A percentile compares a stretch with the other conserved stretches of the same genome.
Evolutionary conservation across 2,113 vertebrate genomes (phyloP).

Genomic region (Okapia johnstoni): DNA sequence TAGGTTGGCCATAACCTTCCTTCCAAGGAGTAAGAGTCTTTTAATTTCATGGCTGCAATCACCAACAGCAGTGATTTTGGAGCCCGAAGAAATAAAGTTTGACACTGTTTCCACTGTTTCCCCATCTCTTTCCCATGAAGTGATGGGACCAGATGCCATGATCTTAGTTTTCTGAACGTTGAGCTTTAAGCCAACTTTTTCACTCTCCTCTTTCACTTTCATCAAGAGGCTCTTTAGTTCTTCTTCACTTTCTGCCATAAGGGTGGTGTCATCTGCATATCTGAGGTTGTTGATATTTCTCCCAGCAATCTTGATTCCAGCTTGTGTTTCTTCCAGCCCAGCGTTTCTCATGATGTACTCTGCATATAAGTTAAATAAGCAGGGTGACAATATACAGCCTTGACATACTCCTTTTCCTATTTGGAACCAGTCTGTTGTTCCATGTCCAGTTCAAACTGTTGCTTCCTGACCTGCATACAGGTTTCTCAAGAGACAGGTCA

Average conservation of each 20-base stretch:
- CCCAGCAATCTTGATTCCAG: not conserved
- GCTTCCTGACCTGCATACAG: not conserved
- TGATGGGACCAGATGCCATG: not conserved
- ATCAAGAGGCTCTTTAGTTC: not conserved
- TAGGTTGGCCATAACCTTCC: not conserved
- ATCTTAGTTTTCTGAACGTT: not conserved
- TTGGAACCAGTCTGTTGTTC: not conserved
- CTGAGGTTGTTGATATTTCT: not conserved
- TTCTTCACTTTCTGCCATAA: not conserved
- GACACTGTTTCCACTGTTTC: not conserved
- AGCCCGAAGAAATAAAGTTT: not conserved
- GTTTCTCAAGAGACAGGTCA: not conserved
- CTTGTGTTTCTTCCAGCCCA: not conserved
- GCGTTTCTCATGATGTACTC: not conserved
- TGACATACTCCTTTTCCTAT: not conserved
- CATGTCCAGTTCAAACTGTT: not conserved
- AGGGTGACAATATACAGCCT: not conserved
- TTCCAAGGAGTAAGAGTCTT: not conserved
- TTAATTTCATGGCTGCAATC: not conserved
- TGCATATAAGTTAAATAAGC: not conserved
- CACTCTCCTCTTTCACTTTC: not conserved
- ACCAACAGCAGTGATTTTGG: not conserved
- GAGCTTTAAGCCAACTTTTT: not conserved
- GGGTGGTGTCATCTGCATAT: not conserved
- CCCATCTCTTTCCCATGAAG: not conserved